Base-by-base conservation (phyloP, 2,888 invertebrate genomes). In the Himalopsyche kuldschensis region DNA sequence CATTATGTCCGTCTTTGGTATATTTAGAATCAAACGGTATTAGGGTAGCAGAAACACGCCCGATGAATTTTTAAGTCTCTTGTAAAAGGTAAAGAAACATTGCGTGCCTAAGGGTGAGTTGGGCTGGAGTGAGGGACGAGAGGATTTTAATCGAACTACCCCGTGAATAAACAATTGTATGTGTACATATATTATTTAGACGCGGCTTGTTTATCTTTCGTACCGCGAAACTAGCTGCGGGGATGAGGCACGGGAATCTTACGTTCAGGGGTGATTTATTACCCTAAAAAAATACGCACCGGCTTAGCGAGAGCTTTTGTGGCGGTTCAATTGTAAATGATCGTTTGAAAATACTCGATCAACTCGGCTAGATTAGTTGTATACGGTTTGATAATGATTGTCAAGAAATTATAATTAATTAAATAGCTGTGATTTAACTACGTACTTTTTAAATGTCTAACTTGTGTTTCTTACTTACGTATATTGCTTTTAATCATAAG, bases 161-260 rank as follows among this genome's bases (percentile, higher is more conserved):
- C 84, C 32, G 83, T 86, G 84, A 86, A 86, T 86, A 86, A 86
- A 86, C 83, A 84, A 86, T 85, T 80, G 83, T 83, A 83, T 84
- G 83, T 79, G 80, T 84, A 83, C 85, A 84, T 85, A 55, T 81
- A 82, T 85, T 85, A 85, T 85, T 85, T 84, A 84, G 46, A 75
- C 84, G 81, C 81, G 80, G 77, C 76, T 41, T 75, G 84, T 75
- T 79, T 79, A 79, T 81, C 84, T 84, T 81, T 35, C 81, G 76
- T 27, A 55, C 81, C 79, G 84, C 81, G 79, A 78, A 81, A 75
- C 81, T 80, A 46, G 15, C 30, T 47, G 47, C 20, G 48, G 80
- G 63, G 35, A 27, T 30, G 81, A 75, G 30, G 24, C 11, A 3
- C 79, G 75, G 47, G 27, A 55, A 55, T 55, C 55, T 55, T 55